Base-by-base conservation (phyloP, 2,797 vertebrate genomes). In the Pipistrellus kuhlii region DNA sequence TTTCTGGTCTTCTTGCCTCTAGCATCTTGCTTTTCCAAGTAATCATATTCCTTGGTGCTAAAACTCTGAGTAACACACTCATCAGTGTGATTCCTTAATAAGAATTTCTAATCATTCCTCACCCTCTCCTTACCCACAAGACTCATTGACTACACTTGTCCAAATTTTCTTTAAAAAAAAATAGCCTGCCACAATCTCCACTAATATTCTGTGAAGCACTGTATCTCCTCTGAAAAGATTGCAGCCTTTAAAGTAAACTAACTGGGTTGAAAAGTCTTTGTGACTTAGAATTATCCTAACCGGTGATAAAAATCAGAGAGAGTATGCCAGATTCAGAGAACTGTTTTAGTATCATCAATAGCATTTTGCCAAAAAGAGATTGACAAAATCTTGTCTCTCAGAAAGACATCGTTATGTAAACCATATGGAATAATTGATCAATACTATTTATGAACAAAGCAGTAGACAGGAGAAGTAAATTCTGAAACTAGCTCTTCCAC, bases 1-100 rank as follows among this genome's bases (percentile, higher is more conserved):
- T 69, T 81, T 78, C 57, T 68, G 44, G 35, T 62, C 27, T 69
- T 83, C 32, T 57, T 64, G 35, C 55, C n/a, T 53, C 10, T 15
- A 78, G 30, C 25, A 44, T 68, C 68, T 91, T 64, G 78, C 66
- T 93, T 91, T 41, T 93, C 32, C 20, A 71, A 20, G 32, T 48
- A 94, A 90, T 80, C 21, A 8, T 71, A 27, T 48, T 71, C 14
- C 44, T 80, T 35, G 32, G 30, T 51, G 20, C 32, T 68, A 88
- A 85, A 88, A 2, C 20, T 44, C 78, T 17, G 21, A 35, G 44
- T 66, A 35, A 30, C 7, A 59, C 57, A 44, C 32, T n/a, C 73
- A 57, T 48, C 46, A 59, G 51, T 88, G 38, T 48, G 32, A 77
- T 23, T 30, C 9, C 38, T 72, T 69, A 7, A 73, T 83, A 27